These are phyloP conservation scores for Dynastes maya DNA, from an alignment of 2,888 invertebrate species.

Conservation along the genomic window DNA sequence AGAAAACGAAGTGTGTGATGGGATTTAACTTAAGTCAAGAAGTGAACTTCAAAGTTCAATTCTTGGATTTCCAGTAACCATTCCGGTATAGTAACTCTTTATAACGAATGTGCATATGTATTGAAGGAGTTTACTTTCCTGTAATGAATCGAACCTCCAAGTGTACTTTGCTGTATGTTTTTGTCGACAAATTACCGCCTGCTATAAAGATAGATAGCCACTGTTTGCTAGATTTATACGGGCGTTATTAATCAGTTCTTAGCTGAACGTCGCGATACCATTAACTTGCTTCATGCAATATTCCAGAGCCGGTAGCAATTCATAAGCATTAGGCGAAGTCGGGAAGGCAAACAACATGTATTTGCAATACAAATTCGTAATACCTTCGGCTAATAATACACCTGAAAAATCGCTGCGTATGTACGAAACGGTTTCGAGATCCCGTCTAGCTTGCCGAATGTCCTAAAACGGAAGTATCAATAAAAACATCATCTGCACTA, in stretches of 20 bases:
- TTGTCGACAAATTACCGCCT: not conserved
- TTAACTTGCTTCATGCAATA: constrained; percentile 22
- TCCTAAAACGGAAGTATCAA: constrained; percentile 28
- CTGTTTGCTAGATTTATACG: not conserved
- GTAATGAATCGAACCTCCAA: no score
- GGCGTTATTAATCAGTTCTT: constrained; percentile 14
- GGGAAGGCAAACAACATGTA: constrained; percentile 37
- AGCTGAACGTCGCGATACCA: constrained; percentile 25
- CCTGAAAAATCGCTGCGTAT: constrained; percentile 5
- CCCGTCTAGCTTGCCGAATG: constrained; percentile 16
- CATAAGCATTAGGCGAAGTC: constrained; percentile 38
- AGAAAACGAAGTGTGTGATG: no score
- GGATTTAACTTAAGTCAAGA: no score
- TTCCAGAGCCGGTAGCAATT: constrained; percentile 28
- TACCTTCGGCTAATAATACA: constrained; percentile 33
- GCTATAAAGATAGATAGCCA: not conserved
- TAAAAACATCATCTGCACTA: constrained; percentile 42
- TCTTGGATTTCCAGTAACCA: no score
- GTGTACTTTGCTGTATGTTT: not conserved
- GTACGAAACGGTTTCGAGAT: constrained; percentile 3
- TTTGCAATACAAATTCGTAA: constrained; percentile 16
- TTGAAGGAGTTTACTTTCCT: no score
- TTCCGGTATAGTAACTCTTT: no score
- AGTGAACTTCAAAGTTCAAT: no score
- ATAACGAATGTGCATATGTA: not conserved